phyloP scores from a whole-genome alignment of 1,140 invertebrate species.

The Drosophila arizonae region DNA sequence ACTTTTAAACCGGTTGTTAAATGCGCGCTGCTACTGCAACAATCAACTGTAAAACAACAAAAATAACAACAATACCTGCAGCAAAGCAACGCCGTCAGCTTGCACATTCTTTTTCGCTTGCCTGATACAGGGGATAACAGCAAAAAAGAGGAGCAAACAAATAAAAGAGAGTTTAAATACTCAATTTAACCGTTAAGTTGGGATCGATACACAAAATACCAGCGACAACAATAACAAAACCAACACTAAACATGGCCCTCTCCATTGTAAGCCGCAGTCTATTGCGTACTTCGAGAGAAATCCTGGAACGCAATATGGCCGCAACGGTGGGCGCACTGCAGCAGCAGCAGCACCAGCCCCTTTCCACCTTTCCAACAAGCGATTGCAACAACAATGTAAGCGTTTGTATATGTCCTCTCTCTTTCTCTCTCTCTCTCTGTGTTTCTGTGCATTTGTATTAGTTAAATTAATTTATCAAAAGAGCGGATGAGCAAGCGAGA shows the following conservation, averaged over 20 bases:
- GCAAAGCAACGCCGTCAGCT: conserved; percentile 30
- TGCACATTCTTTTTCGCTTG: conserved; percentile 37
- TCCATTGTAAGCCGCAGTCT: conserved; percentile 72
- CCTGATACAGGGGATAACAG: conserved; percentile 29
- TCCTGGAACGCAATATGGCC: conserved; percentile 80
- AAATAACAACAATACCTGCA: conserved; percentile 32
- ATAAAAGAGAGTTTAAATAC: conserved; percentile 24
- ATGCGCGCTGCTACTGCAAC: conserved; percentile 54
- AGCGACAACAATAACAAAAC: conserved; percentile 27
- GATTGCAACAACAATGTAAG: conserved; percentile 71
- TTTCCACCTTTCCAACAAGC: conserved; percentile 48
- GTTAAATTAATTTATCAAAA: conserved; percentile 64
- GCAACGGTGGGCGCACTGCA: conserved; percentile 67
- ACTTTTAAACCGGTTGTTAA: conserved; percentile 59
- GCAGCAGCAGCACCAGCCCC: conserved; percentile 38
- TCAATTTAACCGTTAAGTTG: conserved; percentile 20
- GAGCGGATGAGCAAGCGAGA: conserved; percentile 6
- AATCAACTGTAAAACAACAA: conserved; percentile 22
- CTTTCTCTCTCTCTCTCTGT: no score
- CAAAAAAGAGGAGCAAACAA: conserved; percentile 24
- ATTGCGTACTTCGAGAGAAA: conserved; percentile 81
- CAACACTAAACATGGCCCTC: conserved; percentile 61
- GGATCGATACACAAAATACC: conserved; percentile 27
- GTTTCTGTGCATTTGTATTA: conserved; percentile 12
- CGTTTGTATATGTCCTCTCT: conserved; percentile 28